A percentile compares a stretch with the other conserved stretches of the same genome.
Conservation (phyloP, 92 coral and sea anemone species). For the Hydrozoanthus gracilis region DNA sequence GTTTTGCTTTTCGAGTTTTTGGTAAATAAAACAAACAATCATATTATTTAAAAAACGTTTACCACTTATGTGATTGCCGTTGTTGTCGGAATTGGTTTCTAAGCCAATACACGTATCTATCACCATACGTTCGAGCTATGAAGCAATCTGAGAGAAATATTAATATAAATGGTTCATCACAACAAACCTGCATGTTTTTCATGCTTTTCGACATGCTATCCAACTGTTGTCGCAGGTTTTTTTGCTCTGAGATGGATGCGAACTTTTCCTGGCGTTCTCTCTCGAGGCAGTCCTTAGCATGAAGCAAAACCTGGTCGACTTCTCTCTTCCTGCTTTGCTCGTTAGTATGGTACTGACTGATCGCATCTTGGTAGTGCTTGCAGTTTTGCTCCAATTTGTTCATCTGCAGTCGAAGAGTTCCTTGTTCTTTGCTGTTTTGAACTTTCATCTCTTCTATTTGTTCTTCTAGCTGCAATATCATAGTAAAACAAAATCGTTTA, state of each 20-base stretch:
- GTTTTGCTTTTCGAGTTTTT: no score
- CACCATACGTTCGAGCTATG: no score
- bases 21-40: no score
- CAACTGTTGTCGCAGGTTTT: conserved; percentile 80
- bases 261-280: conserved; percentile 90
- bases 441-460: conserved; percentile 63
- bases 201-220: conserved; percentile 86
- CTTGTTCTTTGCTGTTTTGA: conserved; percentile 71
- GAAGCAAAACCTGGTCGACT: conserved; percentile 82
- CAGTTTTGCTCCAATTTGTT: conserved; percentile 79
- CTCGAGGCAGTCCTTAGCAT: conserved; percentile 84
- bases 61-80: no score
- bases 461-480: conserved; percentile 61
- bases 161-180: background rate
- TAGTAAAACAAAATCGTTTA: no score
- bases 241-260: conserved; percentile 93
- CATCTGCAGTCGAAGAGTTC: conserved; percentile 68
- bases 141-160: background rate
- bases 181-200: conserved; percentile 88
- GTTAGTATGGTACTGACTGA: conserved; percentile 81
- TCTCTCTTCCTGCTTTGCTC: conserved; percentile 91
- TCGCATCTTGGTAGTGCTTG: conserved; percentile 85
- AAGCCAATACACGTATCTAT: no score
- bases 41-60: no score
- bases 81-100: no score